A percentile compares a stretch with the other conserved stretches of the same genome.
Conservation (phyloP, 1,140 invertebrate genomes). For the Agrilus planipennis region DNA sequence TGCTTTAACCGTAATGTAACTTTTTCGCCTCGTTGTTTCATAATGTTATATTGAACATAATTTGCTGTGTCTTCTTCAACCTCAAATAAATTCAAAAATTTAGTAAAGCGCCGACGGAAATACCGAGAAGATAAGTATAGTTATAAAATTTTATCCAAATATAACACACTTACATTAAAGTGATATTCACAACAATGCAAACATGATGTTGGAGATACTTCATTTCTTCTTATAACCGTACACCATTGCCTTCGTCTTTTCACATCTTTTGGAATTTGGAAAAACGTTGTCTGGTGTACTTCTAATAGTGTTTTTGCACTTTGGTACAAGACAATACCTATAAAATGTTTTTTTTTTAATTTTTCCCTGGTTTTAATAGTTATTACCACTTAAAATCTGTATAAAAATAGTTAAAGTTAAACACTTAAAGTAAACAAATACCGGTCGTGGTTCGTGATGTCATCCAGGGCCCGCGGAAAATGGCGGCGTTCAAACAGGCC, state of each 20-base stretch:
- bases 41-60: neutral
- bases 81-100: neutral
- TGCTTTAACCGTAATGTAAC: neutral
- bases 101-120: neutral
- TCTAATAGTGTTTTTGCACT: neutral
- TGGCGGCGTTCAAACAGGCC: neutral
- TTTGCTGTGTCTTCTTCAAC: neutral
- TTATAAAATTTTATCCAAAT: no score
- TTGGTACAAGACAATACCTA: neutral
- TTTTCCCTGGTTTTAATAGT: no score
- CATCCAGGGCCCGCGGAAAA: neutral
- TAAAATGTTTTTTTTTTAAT: no score
- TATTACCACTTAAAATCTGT: neutral
- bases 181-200: no score
- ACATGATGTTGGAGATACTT: no score
- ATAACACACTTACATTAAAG: no score
- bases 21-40: neutral
- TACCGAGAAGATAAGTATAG: no score
- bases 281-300: no score
- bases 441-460: neutral
- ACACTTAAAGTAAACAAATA: conserved; percentile 1
- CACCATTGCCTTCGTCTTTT: no score
- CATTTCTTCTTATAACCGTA: no score
- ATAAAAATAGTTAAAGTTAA: no score
- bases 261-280: no score